These are phyloP conservation scores for Porites lobata DNA, from an alignment of 92 coral and sea anemone species.

Conservation along the genomic window DNA sequence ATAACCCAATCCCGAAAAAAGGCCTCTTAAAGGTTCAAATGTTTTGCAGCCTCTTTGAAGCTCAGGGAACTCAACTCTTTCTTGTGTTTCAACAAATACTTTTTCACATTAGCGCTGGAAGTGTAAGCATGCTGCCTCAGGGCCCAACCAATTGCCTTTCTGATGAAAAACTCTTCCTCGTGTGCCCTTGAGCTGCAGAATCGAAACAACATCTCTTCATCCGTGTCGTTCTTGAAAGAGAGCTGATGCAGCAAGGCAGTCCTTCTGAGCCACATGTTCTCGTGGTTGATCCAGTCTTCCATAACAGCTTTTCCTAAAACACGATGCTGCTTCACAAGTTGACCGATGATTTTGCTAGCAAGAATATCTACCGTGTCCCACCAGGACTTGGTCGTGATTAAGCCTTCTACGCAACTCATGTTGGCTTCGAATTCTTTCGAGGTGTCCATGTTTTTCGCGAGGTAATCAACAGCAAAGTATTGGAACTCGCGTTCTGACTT, in stretches of 20 bases:
- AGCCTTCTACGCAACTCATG: slow-evolving; percentile 66
- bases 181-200: slow-evolving; percentile 85
- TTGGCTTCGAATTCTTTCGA: slow-evolving; percentile 81
- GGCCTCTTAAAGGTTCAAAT: slow-evolving; percentile 41
- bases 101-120: slow-evolving; percentile 68
- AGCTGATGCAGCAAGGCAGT: slow-evolving; percentile 94
- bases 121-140: slow-evolving; percentile 84
- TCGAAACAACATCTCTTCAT: slow-evolving; percentile 82
- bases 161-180: slow-evolving; percentile 96
- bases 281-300: slow-evolving; percentile 93
- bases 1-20: too few species aligned
- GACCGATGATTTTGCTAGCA: slow-evolving; percentile 80
- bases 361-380: slow-evolving; percentile 96
- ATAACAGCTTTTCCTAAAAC: slow-evolving; percentile 70
- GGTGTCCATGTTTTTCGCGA: slow-evolving; percentile 76
- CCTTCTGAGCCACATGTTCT: slow-evolving; percentile 97
- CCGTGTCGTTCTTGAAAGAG: slow-evolving; percentile 80
- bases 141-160: slow-evolving; percentile 98
- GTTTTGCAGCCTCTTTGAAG: slow-evolving; percentile 90
- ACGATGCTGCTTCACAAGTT: slow-evolving; percentile 81
- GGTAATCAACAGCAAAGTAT: slow-evolving; percentile 81
- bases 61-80: slow-evolving; percentile 79
- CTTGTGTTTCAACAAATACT: slow-evolving; percentile 80
- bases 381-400: slow-evolving; percentile 92
- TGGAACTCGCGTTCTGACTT: slow-evolving; percentile 94